Conservation (phyloP, 2,797 vertebrate species). For the Semotilus atromaculatus region DNA sequence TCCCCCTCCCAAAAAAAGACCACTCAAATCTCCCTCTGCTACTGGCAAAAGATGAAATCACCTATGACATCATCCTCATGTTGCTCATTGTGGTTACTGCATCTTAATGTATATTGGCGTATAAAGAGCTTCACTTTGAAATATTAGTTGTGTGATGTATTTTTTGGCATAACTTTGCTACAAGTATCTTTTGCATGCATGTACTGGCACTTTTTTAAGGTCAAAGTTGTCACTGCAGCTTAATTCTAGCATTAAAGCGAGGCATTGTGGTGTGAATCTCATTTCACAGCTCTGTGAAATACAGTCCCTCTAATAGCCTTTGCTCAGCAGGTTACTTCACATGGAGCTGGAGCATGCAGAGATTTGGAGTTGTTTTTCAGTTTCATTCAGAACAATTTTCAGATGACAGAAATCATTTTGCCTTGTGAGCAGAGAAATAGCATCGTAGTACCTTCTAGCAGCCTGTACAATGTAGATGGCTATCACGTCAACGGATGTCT, state of each 20-base stretch:
- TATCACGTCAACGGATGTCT: neutral
- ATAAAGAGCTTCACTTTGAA: neutral
- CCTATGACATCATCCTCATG: conserved; percentile 40
- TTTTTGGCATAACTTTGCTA: neutral
- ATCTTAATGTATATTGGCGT: neutral
- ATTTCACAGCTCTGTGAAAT: conserved; percentile 40
- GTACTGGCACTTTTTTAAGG: neutral
- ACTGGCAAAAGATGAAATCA: conserved; percentile 42
- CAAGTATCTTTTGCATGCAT: neutral
- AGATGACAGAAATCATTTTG: neutral
- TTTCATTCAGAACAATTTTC: conserved; percentile 22
- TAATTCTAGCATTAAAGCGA: conserved; percentile 18
- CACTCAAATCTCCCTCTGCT: conserved; percentile 11
- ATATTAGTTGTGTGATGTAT: neutral
- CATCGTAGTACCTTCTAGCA: neutral
- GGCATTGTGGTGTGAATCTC: conserved; percentile 25
- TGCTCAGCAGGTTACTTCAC: conserved; percentile 12
- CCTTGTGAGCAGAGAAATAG: neutral
- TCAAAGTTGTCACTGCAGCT: conserved; percentile 17
- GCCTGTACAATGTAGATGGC: neutral
- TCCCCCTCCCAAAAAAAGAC: conserved; percentile 18
- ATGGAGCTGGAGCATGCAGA: neutral
- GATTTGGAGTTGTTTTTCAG: conserved; percentile 10
- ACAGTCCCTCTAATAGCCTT: conserved; percentile 23
- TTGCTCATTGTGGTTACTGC: neutral